These are phyloP conservation scores for Eubasilissa splendida DNA, from an alignment of 2,888 invertebrate species.

Conservation along the genomic window DNA sequence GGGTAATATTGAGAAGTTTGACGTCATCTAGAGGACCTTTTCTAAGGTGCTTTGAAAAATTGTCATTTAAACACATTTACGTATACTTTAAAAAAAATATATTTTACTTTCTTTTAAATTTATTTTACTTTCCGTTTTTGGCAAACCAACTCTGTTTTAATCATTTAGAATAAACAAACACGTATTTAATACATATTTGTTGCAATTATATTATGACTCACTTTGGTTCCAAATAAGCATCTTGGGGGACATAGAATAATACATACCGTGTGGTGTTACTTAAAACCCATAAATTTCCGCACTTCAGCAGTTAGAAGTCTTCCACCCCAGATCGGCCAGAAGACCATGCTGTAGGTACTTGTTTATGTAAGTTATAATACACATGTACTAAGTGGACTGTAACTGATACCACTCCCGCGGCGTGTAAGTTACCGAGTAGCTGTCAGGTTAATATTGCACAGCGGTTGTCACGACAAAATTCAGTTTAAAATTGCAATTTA, in stretches of 20 bases:
- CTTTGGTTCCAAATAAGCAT: no score
- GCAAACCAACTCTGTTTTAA: no score
- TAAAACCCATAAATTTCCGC: background rate
- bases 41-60: no score
- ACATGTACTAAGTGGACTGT: background rate
- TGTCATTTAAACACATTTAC: no score
- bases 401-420: constrained; percentile 23
- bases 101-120: no score
- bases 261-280: background rate
- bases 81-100: no score
- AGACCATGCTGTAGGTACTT: background rate
- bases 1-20: no score
- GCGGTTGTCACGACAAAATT: background rate
- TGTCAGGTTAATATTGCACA: constrained; percentile 20
- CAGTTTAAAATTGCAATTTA: background rate
- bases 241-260: no score
- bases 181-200: background rate
- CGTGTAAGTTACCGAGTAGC: constrained; percentile 21
- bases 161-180: background rate
- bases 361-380: no score
- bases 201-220: background rate
- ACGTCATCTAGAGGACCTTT: no score
- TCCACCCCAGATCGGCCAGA: constrained; percentile 4
- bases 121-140: no score
- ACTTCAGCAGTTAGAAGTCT: constrained; percentile 4